phyloP scores from a whole-genome alignment of 2,113 vertebrate species.

The Gavia stellata region DNA sequence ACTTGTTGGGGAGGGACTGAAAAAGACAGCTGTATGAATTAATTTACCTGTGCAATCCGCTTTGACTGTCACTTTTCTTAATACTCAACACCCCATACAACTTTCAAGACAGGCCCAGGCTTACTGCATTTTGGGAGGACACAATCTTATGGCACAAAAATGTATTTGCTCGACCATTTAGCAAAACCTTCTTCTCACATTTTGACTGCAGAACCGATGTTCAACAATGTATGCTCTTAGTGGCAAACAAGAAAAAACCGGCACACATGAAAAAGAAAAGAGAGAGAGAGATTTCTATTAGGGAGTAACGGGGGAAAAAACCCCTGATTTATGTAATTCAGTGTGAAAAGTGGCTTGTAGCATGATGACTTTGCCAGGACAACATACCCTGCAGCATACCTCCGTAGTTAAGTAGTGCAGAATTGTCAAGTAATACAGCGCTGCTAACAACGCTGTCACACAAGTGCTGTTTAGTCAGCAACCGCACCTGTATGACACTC shows the following conservation, averaged over 20 bases:
- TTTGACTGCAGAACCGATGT: neutral
- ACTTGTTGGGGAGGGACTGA: neutral
- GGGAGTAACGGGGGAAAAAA: neutral
- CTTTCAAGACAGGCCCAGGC: neutral
- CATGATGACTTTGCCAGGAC: conserved; percentile 49
- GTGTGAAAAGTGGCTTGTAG: neutral
- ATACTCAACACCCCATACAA: neutral
- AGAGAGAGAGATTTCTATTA: neutral
- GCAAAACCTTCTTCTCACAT: neutral
- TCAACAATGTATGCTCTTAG: neutral
- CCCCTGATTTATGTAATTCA: neutral
- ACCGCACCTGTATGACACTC: conserved; percentile 48
- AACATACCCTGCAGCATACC: neutral
- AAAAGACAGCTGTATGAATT: neutral
- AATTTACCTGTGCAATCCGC: neutral
- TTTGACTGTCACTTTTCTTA: conserved; percentile 8
- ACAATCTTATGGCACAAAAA: neutral
- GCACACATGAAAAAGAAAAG: neutral
- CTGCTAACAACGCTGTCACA: conserved; percentile 52
- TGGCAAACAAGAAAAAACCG: neutral
- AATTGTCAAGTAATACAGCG: conserved; percentile 23
- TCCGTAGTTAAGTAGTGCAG: conserved; percentile 9
- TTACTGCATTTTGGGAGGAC: neutral
- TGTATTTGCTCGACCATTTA: neutral
- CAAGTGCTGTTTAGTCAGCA: conserved; percentile 65